A percentile compares a stretch with the other conserved stretches of the same genome.
These are phyloP conservation scores for Prosopocoilus inquinatus DNA, from an alignment of 2,888 invertebrate genomes.

Conservation along the genomic window DNA sequence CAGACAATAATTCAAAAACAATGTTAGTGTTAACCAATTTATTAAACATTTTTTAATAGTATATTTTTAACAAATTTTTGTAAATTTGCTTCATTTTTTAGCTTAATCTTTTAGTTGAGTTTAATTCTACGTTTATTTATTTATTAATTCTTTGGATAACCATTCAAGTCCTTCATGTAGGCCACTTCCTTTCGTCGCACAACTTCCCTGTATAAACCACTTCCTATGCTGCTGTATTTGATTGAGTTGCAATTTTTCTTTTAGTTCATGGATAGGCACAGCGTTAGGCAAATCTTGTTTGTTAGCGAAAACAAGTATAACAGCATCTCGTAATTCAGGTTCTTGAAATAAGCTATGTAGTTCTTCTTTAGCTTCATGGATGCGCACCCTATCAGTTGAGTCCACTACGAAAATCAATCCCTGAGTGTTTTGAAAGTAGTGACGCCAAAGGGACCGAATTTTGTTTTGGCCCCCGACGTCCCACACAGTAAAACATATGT, in stretches of 20 bases:
- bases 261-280: constrained; percentile 91
- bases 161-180: constrained; percentile 96
- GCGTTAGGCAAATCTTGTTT: constrained; percentile 97
- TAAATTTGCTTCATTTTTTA: no score
- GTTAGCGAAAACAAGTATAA: constrained; percentile 93
- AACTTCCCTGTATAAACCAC: constrained; percentile 97
- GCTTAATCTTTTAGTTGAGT: no score
- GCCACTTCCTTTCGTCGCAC: constrained; percentile 95
- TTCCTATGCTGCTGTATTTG: constrained; percentile 73
- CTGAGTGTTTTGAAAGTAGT: constrained; percentile 97
- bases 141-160: constrained; percentile 89
- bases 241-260: constrained; percentile 88
- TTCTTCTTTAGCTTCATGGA: constrained; percentile 89
- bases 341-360: constrained; percentile 89
- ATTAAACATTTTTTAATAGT: no score
- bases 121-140: constrained; percentile 56
- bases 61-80: no score
- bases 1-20: no score
- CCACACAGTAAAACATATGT: constrained; percentile 99
- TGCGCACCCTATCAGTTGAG: constrained; percentile 94
- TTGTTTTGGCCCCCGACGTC: constrained; percentile 99
- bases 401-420: constrained; percentile 97
- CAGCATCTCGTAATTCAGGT: constrained; percentile 91
- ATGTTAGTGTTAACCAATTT: no score
- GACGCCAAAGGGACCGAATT: constrained; percentile 96